phyloP scores from a whole-genome alignment of 2,888 invertebrate genomes.

The Hyppa rectilinea region DNA sequence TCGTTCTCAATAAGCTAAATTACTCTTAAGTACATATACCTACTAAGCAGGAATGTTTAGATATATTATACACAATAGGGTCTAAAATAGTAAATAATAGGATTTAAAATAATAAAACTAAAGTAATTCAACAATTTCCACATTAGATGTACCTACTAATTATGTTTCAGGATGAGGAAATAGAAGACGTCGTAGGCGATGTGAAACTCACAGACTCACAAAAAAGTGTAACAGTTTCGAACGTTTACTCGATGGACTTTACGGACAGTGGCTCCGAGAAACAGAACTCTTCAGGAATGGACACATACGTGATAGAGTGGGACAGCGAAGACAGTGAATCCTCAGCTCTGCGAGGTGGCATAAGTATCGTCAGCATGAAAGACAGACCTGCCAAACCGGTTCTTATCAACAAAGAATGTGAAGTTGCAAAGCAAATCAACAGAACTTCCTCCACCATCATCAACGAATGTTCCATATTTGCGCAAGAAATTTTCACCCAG shows the following conservation, averaged over 20 bases:
- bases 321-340: conserved; percentile 82
- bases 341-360: conserved; percentile 68
- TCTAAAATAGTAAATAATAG: not conserved
- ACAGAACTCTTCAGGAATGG: conserved; percentile 83
- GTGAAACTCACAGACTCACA: conserved; percentile 84
- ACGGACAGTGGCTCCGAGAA: conserved; percentile 84
- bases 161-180: conserved; percentile 80
- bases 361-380: conserved; percentile 70
- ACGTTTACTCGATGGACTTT: conserved; percentile 82
- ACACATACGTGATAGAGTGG: conserved; percentile 84
- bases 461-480: conserved; percentile 70
- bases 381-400: conserved; percentile 45
- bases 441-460: conserved; percentile 66
- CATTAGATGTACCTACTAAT: not conserved
- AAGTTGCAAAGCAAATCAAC: conserved; percentile 53
- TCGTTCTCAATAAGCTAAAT: not conserved
- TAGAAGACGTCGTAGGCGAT: conserved; percentile 82
- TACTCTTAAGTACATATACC: not conserved
- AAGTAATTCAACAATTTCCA: not conserved
- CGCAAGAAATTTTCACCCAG: conserved; percentile 88
- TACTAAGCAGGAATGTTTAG: too few species aligned
- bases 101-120: not conserved
- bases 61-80: not conserved
- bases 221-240: conserved; percentile 85
- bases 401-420: conserved; percentile 61